Evolutionary conservation across 2,888 invertebrate genomes (phyloP).

Genomic region (Drosophila pseudotalamancana): DNA sequence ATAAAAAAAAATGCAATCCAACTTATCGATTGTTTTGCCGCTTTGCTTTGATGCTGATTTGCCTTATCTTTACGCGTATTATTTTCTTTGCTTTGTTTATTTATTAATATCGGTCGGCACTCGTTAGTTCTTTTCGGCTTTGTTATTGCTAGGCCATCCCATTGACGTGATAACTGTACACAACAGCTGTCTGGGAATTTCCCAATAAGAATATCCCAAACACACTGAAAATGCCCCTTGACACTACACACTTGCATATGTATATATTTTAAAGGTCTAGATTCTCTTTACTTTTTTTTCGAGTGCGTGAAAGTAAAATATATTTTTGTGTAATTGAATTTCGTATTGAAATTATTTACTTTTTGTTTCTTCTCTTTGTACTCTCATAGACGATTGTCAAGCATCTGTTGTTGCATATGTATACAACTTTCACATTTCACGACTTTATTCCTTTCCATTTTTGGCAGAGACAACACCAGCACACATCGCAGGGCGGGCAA

Average conservation of each 20-base stretch:
- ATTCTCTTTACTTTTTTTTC: too few species aligned
- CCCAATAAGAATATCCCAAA: constrained; percentile 20
- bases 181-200: constrained; percentile 38
- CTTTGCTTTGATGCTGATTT: constrained; percentile 12
- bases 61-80: constrained; percentile 15
- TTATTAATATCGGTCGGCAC: constrained; percentile 1
- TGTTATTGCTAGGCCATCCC: constrained; percentile 28
- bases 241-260: neutral
- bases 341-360: constrained; percentile 17
- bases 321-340: constrained; percentile 18
- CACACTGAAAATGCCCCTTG: neutral
- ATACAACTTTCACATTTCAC: constrained; percentile 45
- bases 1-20: neutral
- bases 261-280: neutral
- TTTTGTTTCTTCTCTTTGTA: constrained; percentile 43
- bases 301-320: constrained; percentile 27
- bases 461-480: constrained; percentile 23
- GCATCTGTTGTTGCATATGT: constrained; percentile 30
- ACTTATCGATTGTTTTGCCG: constrained; percentile 23
- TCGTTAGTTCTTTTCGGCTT: constrained; percentile 1
- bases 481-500: constrained; percentile 6
- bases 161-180: constrained; percentile 22
- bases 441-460: constrained; percentile 58
- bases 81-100: constrained; percentile 25
- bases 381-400: constrained; percentile 38